Evolutionary conservation across 2,113 vertebrate species (phyloP), one percentile per base, ranked within the genome.

Genomic region (Excalfactoria chinensis): DNA sequence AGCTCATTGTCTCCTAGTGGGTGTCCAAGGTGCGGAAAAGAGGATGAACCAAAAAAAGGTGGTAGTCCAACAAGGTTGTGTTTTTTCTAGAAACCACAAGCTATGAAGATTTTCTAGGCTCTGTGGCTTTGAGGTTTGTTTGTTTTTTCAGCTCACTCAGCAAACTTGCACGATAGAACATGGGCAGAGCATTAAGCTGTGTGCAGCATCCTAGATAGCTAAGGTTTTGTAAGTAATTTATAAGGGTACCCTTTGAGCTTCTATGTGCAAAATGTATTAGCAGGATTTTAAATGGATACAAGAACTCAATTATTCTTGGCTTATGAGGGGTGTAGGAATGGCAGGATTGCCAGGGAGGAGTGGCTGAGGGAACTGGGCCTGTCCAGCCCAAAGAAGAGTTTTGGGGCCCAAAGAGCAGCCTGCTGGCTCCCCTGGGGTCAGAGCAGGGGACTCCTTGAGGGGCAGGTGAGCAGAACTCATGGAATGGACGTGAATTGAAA

Each of bases 11-110:
- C 35, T 84, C 82, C 56, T 84, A 67, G 87, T 0, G 11, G 87
- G 91, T 60, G 91, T 91, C 84, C 3, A 0, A 51, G 49, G 51
- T 51, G 28, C 40, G 34, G 67, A 20, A 56, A 63, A 62, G 72
- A 64, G 30, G 77, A 35, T 53, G 46, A 85, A 83, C 72, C 62
- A 64, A 71, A 79, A 49, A 21, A 25, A 49, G 40, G 59, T 30
- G 66, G 49, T n/a, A 73, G 48, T 23, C 48, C 64, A 80, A 56
- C 44, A 62, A 58, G 69, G 64, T 77, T 40, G 48, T 41, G 30
- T 16, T 49, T 82, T 71, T 88, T 84, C 79, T 83, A 93, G 91
- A 85, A 93, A 68, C 43, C 78, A 67, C 25, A 69, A 71, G 46
- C 63, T 62, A 21, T 77, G 23, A 87, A 66, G 72, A 22, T 74